Evolutionary conservation across 2,113 vertebrate species (phyloP).

Genomic region (Zeus faber): DNA sequence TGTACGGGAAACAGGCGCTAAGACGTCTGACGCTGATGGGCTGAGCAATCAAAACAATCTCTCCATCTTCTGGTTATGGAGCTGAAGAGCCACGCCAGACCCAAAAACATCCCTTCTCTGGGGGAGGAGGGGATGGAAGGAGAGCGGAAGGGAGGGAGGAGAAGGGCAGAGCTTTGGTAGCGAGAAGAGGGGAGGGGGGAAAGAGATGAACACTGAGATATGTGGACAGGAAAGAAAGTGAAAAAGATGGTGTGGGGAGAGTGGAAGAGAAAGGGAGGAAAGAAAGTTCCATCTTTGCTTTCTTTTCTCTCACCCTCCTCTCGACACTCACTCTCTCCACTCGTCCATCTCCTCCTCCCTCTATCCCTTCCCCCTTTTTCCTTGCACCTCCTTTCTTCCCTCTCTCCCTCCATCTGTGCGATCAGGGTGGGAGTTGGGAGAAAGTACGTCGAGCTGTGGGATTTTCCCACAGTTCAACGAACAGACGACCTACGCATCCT

Average conservation of each 20-base stretch:
- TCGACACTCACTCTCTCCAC: too few relatives aligned
- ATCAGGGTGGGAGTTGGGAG: conserved; percentile 46
- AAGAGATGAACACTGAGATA: conserved; percentile 1
- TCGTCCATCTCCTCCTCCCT: neutral
- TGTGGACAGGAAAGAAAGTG: neutral
- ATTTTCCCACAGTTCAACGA: conserved; percentile 80
- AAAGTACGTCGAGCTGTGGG: conserved; percentile 64
- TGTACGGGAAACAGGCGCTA: conserved; percentile 61
- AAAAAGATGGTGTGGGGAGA: neutral
- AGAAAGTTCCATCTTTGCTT: neutral
- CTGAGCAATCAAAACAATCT: conserved; percentile 67
- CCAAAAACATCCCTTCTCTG: conserved; percentile 34
- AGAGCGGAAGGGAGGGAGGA: conserved; percentile 9
- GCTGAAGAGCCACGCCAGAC: conserved; percentile 36
- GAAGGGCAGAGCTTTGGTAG: too few relatives aligned
- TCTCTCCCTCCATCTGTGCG: conserved; percentile 41
- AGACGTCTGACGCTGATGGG: conserved; percentile 64
- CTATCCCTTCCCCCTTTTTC: conserved; percentile 13
- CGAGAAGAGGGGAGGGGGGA: conserved; percentile 24
- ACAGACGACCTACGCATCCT: conserved; percentile 53
- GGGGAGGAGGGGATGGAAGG: conserved; percentile 7
- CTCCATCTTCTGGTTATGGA: conserved; percentile 57
- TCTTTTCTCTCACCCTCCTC: too few relatives aligned
- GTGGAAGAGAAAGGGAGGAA: neutral
- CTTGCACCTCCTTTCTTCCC: neutral